Conservation (phyloP, 2,888 invertebrate species). For the Torymus tubicola region DNA sequence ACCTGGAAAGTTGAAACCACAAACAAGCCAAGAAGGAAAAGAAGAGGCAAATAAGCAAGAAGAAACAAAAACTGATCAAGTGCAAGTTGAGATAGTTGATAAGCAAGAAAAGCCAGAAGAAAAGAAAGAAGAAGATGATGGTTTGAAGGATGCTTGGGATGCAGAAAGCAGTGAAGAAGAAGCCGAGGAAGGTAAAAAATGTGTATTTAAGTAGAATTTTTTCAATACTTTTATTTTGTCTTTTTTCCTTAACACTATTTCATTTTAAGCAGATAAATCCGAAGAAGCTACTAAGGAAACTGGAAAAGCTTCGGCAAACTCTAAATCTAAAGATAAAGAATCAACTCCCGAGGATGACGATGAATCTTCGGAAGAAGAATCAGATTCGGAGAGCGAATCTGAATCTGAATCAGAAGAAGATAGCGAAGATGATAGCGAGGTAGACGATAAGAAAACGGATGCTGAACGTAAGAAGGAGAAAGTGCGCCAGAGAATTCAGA, state of each 20-base stretch:
- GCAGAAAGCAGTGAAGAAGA: conserved; percentile 83
- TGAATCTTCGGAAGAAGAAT: conserved; percentile 71
- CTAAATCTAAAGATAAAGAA: conserved; percentile 55
- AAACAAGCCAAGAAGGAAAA: conserved; percentile 80
- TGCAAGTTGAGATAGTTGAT: conserved; percentile 78
- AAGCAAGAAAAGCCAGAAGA: conserved; percentile 75
- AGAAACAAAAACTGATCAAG: conserved; percentile 65
- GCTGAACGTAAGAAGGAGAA: conserved; percentile 86
- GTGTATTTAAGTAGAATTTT: too few species aligned
- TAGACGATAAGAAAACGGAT: conserved; percentile 84
- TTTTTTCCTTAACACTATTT: too few species aligned
- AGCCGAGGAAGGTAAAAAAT: conserved; percentile 70
- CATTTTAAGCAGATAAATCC: conserved; percentile 67
- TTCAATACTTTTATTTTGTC: too few species aligned
- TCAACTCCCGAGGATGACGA: conserved; percentile 63
- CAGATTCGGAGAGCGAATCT: conserved; percentile 72
- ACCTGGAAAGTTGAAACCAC: conserved; percentile 83
- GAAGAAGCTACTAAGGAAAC: conserved; percentile 65
- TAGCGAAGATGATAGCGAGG: conserved; percentile 74
- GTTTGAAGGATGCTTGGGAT: conserved; percentile 90
- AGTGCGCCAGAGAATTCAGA: conserved; percentile 82
- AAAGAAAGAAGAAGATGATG: conserved; percentile 77
- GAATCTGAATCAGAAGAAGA: conserved; percentile 80
- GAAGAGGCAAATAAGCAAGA: conserved; percentile 76
- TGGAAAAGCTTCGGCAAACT: conserved; percentile 30